phyloP scores from a whole-genome alignment of 2,888 invertebrate species.

The Galeopsomyia nigrocyanea region DNA sequence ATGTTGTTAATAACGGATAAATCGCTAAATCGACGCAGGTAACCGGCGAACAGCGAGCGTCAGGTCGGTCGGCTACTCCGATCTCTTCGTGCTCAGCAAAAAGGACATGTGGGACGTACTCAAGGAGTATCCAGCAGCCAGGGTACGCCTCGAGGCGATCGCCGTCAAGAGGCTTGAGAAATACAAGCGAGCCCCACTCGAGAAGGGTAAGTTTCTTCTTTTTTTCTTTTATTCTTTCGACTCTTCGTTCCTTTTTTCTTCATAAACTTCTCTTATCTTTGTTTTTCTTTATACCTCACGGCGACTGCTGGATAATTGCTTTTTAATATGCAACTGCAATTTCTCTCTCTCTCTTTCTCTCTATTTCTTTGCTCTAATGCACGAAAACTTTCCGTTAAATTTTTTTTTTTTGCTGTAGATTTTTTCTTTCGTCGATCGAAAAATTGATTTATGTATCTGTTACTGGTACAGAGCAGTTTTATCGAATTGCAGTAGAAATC shows the following conservation, averaged over 20 bases:
- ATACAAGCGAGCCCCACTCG: slow-evolving; percentile 94
- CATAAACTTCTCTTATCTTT: background rate
- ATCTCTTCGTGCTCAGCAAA: slow-evolving; percentile 98
- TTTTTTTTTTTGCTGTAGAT: too few relatives aligned
- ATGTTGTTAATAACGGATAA: slow-evolving; percentile 64
- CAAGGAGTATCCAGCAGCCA: slow-evolving; percentile 93
- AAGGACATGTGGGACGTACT: slow-evolving; percentile 99
- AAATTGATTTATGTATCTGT: too few relatives aligned
- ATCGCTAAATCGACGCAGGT: slow-evolving; percentile 76
- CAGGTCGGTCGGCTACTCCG: slow-evolving; percentile 97
- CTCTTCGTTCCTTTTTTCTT: slow-evolving; percentile 12
- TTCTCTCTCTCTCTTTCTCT: background rate
- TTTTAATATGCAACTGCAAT: background rate
- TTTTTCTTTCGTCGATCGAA: too few relatives aligned
- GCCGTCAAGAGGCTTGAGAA: slow-evolving; percentile 98
- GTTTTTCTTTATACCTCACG: background rate
- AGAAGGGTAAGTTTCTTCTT: slow-evolving; percentile 84
- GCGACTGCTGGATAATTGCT: background rate
- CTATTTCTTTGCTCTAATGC: too few relatives aligned
- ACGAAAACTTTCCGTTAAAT: too few relatives aligned
- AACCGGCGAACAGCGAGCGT: slow-evolving; percentile 98
- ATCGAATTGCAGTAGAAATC: too few relatives aligned
- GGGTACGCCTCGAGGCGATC: slow-evolving; percentile 95
- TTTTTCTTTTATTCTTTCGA: slow-evolving; percentile 22
- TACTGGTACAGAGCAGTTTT: too few relatives aligned